phyloP scores from a whole-genome alignment of 2,113 vertebrate genomes.

The Xenotilapia leptura region DNA sequence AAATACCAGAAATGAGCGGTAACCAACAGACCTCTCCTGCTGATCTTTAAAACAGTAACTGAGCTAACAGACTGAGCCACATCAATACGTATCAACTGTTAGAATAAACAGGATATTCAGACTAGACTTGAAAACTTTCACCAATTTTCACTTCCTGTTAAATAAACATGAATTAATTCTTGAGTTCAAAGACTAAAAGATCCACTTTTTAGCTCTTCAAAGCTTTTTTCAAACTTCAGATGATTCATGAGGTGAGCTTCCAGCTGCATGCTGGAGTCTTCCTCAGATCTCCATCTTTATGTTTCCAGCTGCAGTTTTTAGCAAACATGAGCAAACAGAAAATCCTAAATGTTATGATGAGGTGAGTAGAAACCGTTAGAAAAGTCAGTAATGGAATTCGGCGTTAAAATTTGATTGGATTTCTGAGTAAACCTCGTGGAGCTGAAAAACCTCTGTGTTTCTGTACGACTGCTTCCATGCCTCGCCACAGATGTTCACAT shows the following conservation, averaged over 20 bases:
- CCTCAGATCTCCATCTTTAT: neutral
- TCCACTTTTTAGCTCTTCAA: neutral
- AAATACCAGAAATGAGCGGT: neutral
- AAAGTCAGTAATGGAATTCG: neutral
- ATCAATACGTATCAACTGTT: neutral
- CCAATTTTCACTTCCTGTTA: neutral
- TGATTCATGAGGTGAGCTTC: neutral
- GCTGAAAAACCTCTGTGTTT: neutral
- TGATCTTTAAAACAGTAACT: neutral
- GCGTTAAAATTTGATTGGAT: neutral
- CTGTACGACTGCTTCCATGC: neutral
- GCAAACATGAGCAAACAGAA: neutral
- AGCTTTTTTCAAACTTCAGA: neutral
- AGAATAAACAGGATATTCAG: neutral
- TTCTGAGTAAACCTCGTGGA: neutral
- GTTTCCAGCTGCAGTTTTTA: neutral
- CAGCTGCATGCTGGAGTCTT: neutral
- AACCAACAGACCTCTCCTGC: neutral
- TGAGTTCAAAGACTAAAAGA: neutral
- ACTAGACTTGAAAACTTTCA: neutral
- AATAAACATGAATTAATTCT: neutral
- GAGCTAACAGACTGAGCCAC: neutral
- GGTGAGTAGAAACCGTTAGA: neutral
- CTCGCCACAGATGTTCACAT: neutral
- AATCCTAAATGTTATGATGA: neutral